phyloP scores from a whole-genome alignment of 1,140 invertebrate genomes.

The Berghia stephanieae region DNA sequence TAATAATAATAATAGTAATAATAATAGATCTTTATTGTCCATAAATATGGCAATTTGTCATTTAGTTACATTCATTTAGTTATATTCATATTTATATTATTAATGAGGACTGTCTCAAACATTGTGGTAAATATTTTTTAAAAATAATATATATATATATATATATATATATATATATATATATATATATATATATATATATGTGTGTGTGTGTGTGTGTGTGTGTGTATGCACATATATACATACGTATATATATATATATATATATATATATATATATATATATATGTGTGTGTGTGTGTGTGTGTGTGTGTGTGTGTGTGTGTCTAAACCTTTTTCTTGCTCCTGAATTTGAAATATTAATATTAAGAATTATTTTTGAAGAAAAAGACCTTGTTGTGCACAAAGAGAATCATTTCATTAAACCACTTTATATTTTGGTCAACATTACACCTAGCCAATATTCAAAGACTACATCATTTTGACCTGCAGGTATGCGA shows the following conservation, averaged over 20 bases:
- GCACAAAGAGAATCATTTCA: background rate
- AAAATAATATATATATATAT: background rate
- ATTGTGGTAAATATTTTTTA: background rate
- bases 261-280: background rate
- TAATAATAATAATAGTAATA: no score
- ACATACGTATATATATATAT: background rate
- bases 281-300: background rate
- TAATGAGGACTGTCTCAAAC: no score
- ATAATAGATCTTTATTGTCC: no score
- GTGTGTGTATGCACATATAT: background rate
- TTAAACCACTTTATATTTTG: background rate
- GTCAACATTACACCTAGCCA: background rate
- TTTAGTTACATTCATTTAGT: no score
- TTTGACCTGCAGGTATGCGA: constrained; percentile 42
- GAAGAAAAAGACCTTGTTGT: background rate
- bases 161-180: background rate
- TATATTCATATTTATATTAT: no score
- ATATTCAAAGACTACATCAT: background rate
- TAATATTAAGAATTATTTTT: background rate
- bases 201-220: background rate
- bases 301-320: background rate
- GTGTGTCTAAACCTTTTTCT: background rate
- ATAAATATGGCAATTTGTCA: no score
- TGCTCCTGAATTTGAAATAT: background rate
- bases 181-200: background rate